Base-by-base conservation (phyloP, 2,888 invertebrate species). In the Drosophila macrospina region DNA sequence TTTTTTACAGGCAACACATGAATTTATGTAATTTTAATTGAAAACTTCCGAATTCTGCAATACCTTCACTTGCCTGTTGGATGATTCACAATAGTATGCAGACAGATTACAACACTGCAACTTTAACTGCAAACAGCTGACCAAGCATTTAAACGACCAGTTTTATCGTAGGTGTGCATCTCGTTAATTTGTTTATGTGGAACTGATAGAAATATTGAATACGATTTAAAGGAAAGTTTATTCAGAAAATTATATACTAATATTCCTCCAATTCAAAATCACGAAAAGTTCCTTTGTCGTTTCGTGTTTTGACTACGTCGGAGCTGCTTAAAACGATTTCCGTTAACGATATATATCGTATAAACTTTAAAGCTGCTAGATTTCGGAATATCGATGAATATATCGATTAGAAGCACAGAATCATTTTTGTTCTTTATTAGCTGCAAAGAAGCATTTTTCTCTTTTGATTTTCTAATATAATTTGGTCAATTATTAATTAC, bases 1-100 rank as follows among this genome's bases (percentile, higher is more conserved):
- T 34, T 78, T 77, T 60, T 52, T 44, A 32, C 11, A 7, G 13
- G 24, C 24, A 36, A 42, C 52, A 42, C 15, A 13, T 11, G 34
- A 71, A 72, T 86, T 86, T 86, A 86, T 81, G 50, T 86, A 86
- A 86, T 86, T 79, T 69, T 79, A 61, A 72, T 69, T 50, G 48
- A 68, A 54, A 42, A 56, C 48, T 76, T 52, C 6, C n/a, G n/a
- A 45, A 56, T 52, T 61, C 45, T 48, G 61, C 57, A 70, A 71
- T 86, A 88, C 86, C 88, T 85, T 74, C 13, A 69, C 68, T 62
- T 61, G 60, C 52, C 51, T 48, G 39, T 69, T 62, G 36, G 69
- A 52, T 80, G 81, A 68, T 65, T 60, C 86, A 82, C 74, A 77
- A 86, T 74, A 52, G 70, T 32, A 11, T 28, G 0, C 10, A 13